phyloP scores from a whole-genome alignment of 2,888 invertebrate genomes.

The Ormyrus pomaceus region DNA sequence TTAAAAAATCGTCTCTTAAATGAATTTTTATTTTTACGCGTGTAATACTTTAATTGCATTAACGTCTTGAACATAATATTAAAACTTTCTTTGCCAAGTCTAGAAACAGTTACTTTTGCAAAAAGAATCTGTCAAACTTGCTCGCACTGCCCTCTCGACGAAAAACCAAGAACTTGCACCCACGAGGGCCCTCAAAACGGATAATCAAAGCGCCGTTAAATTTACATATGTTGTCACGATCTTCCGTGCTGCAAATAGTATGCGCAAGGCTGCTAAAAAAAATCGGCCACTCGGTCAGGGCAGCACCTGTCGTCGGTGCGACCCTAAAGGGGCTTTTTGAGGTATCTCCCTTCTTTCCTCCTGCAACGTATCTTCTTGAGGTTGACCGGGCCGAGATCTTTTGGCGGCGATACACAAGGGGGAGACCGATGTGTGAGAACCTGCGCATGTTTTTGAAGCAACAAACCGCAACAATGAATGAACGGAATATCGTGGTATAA shows the following conservation, averaged over 20 bases:
- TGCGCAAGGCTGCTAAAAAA: not conserved
- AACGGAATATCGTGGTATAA: conserved; percentile 57
- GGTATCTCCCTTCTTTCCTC: not conserved
- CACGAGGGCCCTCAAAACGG: too few species aligned
- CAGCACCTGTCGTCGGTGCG: conserved; percentile 27
- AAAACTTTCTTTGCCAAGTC: too few species aligned
- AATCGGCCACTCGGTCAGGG: conserved; percentile 19
- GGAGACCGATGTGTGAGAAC: not conserved
- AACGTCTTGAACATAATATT: too few species aligned
- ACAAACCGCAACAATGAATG: conserved; percentile 25
- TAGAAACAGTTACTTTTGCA: too few species aligned
- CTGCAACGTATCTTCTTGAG: conserved; percentile 16
- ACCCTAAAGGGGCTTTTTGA: conserved; percentile 8
- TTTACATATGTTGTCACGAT: not conserved
- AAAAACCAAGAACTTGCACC: too few species aligned
- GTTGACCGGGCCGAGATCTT: not conserved
- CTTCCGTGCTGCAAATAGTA: not conserved
- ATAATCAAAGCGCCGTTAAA: not conserved
- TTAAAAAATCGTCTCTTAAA: too few species aligned
- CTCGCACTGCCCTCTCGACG: too few species aligned
- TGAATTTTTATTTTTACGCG: too few species aligned
- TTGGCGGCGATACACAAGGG: not conserved
- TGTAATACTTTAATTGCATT: too few species aligned
- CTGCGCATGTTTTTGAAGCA: conserved; percentile 9
- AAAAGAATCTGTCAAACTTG: too few species aligned